Evolutionary conservation across 2,113 vertebrate species (phyloP).

Genomic region (Zonotrichia leucophrys): DNA sequence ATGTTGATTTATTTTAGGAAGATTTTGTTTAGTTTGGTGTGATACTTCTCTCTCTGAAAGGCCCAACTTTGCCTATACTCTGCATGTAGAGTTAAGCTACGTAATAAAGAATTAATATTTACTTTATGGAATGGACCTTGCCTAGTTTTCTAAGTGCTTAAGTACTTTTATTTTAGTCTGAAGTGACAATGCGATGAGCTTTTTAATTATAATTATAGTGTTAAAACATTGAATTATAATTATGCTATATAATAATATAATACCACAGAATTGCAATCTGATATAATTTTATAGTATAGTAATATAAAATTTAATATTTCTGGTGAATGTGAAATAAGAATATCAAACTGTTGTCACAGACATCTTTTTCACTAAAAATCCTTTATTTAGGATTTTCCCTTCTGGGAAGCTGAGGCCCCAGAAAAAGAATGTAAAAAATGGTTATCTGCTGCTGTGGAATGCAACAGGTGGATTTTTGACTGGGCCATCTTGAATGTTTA

Average conservation of each 20-base stretch:
- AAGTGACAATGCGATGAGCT: accelerated
- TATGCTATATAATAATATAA: neutral
- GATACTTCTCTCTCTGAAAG: neutral
- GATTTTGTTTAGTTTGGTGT: neutral
- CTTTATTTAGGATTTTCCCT: too few species aligned
- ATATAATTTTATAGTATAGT: neutral
- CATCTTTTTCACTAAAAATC: too few species aligned
- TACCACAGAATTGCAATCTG: neutral
- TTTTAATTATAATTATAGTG: neutral
- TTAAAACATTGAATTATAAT: neutral
- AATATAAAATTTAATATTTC: neutral
- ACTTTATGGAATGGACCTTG: neutral
- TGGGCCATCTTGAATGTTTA: too few species aligned
- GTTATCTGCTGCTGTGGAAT: too few species aligned
- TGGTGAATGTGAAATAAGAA: neutral
- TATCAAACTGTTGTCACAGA: neutral
- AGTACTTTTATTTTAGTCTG: neutral
- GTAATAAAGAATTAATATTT: neutral
- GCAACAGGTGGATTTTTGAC: too few species aligned
- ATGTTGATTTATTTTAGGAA: neutral
- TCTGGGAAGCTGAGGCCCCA: too few species aligned
- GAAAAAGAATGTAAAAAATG: too few species aligned
- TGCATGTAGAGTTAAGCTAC: accelerated
- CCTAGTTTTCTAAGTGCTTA: neutral
- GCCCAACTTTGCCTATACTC: neutral